Conservation (phyloP, 2,797 vertebrate genomes). For the Linurgus olivaceus region DNA sequence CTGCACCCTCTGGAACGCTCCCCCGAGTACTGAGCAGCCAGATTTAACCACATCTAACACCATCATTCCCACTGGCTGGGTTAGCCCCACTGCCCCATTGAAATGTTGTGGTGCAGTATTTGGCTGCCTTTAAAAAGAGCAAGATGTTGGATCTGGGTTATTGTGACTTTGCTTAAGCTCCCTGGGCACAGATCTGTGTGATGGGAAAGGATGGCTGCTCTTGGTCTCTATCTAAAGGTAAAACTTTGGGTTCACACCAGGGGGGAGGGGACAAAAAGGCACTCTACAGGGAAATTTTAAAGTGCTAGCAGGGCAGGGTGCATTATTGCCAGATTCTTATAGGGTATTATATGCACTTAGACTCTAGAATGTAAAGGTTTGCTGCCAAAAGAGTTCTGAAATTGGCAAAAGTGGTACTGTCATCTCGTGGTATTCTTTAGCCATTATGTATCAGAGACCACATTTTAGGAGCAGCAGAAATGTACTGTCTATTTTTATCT, state of each 20-base stretch:
- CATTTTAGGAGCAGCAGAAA: neutral
- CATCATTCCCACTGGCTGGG: neutral
- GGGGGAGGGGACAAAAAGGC: neutral
- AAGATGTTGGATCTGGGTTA: neutral
- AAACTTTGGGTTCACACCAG: neutral
- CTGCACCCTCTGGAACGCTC: fast-evolving
- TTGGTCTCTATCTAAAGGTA: neutral
- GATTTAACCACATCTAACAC: neutral
- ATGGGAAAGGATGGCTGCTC: neutral
- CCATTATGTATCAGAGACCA: neutral
- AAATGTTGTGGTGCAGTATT: fast-evolving
- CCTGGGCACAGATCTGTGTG: neutral
- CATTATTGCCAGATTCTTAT: neutral
- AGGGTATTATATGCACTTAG: neutral
- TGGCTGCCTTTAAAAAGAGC: neutral
- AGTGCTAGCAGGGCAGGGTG: neutral
- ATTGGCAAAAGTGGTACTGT: neutral
- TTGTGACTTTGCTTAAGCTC: neutral
- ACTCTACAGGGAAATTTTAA: neutral
- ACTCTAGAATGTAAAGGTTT: neutral
- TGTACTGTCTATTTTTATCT: neutral
- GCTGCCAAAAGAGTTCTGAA: neutral
- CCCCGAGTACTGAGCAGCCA: neutral
- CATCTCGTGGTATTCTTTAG: neutral
- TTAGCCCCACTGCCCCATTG: neutral